Evolutionary conservation across 2,888 invertebrate species (phyloP).

Genomic region (Notodonta dromedarius): DNA sequence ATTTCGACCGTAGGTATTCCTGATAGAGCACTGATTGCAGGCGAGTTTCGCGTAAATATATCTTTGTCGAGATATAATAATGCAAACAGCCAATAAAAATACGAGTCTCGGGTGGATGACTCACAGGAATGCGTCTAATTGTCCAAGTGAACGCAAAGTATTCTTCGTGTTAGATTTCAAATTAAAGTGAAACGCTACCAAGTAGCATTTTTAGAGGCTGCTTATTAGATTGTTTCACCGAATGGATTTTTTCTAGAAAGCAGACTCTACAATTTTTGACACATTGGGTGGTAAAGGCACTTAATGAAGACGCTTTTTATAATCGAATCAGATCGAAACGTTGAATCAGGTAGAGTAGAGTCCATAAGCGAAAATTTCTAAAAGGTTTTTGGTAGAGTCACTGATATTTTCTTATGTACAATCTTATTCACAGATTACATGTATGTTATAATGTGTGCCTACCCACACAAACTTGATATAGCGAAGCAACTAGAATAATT

Average conservation of each 20-base stretch:
- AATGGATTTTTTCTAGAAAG: conserved; percentile 37
- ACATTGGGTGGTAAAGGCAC: not conserved
- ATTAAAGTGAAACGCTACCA: conserved; percentile 64
- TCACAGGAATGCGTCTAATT: conserved; percentile 79
- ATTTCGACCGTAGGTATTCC: conserved; percentile 49
- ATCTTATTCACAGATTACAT: no score
- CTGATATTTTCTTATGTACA: no score
- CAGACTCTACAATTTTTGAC: not conserved
- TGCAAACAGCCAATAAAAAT: conserved; percentile 76
- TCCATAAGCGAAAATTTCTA: no score
- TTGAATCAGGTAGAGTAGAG: no score
- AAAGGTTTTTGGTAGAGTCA: no score
- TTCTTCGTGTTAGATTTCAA: conserved; percentile 71
- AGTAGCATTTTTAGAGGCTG: conserved; percentile 38
- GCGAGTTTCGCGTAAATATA: conserved; percentile 52
- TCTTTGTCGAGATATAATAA: conserved; percentile 63
- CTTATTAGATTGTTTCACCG: conserved; percentile 27
- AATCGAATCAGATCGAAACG: not conserved
- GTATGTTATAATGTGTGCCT: not conserved
- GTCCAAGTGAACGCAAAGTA: conserved; percentile 67
- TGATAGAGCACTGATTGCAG: conserved; percentile 53
- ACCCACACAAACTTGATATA: not conserved
- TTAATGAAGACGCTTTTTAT: not conserved
- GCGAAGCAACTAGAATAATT: not conserved
- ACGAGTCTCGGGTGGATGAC: conserved; percentile 75